Conservation (phyloP, 2,888 invertebrate genomes). For the Empis stercorea region DNA sequence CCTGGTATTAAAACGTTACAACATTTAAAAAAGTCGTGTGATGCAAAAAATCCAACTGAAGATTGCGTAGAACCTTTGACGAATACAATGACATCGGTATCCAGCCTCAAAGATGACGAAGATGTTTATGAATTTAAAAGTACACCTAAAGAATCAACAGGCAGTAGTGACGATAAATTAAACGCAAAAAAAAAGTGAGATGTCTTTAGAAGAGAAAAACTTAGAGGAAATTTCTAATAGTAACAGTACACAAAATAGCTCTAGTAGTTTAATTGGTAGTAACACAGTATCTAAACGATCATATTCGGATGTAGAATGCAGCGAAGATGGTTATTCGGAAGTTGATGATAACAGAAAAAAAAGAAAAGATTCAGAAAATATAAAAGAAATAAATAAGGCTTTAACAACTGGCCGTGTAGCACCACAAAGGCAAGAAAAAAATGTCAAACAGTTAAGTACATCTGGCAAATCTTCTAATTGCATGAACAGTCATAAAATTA, state of each 20-base stretch:
- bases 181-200: conserved; percentile 14
- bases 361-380: conserved; percentile 54
- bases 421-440: conserved; percentile 30
- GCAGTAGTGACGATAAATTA: conserved; percentile 16
- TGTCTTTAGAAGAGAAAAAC: conserved; percentile 5
- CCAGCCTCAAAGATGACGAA: conserved; percentile 15
- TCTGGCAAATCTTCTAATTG: conserved; percentile 39
- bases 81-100: conserved; percentile 7
- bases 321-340: conserved; percentile 45
- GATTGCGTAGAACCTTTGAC: conserved; percentile 9
- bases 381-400: conserved; percentile 42
- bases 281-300: conserved; percentile 13
- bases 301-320: conserved; percentile 41
- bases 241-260: background rate
- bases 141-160: conserved; percentile 18
- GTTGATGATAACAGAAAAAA: conserved; percentile 54
- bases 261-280: background rate
- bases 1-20: too few relatives aligned
- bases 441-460: conserved; percentile 42
- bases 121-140: conserved; percentile 19
- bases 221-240: conserved; percentile 5
- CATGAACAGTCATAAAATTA: conserved; percentile 27
- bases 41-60: conserved; percentile 10
- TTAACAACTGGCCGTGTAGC: conserved; percentile 24
- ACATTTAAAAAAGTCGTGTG: conserved; percentile 5